These are phyloP conservation scores for Aulostomus chinensis DNA, from an alignment of 2,797 vertebrate species.

Conservation along the genomic window DNA sequence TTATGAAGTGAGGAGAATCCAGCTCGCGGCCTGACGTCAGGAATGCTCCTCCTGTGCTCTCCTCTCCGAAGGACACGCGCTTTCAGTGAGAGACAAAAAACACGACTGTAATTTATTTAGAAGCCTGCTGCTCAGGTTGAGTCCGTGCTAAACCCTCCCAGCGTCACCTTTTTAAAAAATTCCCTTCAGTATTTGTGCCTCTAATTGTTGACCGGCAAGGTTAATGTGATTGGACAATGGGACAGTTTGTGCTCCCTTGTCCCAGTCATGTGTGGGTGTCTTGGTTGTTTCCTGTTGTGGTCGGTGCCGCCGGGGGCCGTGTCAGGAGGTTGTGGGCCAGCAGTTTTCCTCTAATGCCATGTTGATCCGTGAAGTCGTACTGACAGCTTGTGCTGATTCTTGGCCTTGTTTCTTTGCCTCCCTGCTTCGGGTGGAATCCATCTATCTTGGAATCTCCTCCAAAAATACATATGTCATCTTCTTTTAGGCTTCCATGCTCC, in stretches of 20 bases:
- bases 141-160: conserved; percentile 13
- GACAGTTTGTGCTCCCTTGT: conserved; percentile 41
- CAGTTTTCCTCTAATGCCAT: conserved; percentile 6
- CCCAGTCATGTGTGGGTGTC: conserved; percentile 8
- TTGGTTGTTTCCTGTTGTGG: conserved; percentile 11
- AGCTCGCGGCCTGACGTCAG: too few species aligned
- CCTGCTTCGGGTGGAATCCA: conserved; percentile 8
- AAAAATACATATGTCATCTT: conserved; percentile 13
- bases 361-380: conserved; percentile 10
- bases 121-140: conserved; percentile 19
- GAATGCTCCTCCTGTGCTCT: too few species aligned
- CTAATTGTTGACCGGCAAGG: conserved; percentile 5
- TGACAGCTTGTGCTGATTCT: conserved; percentile 12
- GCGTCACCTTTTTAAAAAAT: conserved; percentile 16
- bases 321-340: conserved; percentile 21
- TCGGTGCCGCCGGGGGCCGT: conserved; percentile 13
- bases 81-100: neutral
- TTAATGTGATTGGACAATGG: conserved; percentile 38
- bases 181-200: conserved; percentile 16
- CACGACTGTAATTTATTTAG: conserved; percentile 25
- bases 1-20: too few species aligned
- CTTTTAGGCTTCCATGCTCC: conserved; percentile 10
- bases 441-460: neutral
- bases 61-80: too few species aligned
- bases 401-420: conserved; percentile 21